Evolutionary conservation across 1,140 invertebrate genomes (phyloP).

Genomic region (Archivesica marissinica): DNA sequence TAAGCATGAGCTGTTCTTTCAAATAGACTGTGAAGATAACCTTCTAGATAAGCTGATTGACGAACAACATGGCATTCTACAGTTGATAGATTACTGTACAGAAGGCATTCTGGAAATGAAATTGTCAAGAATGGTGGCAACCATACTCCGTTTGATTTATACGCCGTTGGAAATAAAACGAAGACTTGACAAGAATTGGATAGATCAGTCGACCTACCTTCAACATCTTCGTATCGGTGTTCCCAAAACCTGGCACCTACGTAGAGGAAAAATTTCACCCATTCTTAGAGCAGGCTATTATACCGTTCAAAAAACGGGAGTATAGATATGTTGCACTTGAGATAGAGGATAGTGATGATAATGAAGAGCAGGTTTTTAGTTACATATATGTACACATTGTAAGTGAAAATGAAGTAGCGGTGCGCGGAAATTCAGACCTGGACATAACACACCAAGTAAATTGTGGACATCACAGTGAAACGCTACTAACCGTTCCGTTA

Average conservation of each 20-base stretch:
- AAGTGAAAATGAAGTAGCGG: neutral
- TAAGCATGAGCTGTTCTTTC: slow-evolving; percentile 3
- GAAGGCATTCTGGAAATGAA: neutral
- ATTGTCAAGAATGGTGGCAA: neutral
- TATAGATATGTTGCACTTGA: slow-evolving; percentile 42
- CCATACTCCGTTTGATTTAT: neutral
- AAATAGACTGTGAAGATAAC: neutral
- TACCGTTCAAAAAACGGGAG: slow-evolving; percentile 38
- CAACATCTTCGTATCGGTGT: neutral
- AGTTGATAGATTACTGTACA: slow-evolving; percentile 19
- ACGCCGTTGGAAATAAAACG: neutral
- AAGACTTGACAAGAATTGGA: neutral
- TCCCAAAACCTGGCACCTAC: slow-evolving; percentile 7
- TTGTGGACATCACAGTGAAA: neutral
- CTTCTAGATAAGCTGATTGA: neutral
- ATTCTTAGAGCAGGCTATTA: slow-evolving; percentile 36
- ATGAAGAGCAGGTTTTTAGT: neutral
- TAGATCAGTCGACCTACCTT: neutral
- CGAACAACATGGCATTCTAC: neutral
- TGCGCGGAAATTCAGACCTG: neutral
- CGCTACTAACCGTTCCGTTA: slow-evolving; percentile 30
- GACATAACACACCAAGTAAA: slow-evolving; percentile 17
- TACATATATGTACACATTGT: slow-evolving; percentile 54
- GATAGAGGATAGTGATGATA: slow-evolving; percentile 16
- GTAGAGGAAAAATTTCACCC: slow-evolving; percentile 32